Conservation (phyloP, 2,888 invertebrate genomes). For the Chymomyza caudatula region DNA sequence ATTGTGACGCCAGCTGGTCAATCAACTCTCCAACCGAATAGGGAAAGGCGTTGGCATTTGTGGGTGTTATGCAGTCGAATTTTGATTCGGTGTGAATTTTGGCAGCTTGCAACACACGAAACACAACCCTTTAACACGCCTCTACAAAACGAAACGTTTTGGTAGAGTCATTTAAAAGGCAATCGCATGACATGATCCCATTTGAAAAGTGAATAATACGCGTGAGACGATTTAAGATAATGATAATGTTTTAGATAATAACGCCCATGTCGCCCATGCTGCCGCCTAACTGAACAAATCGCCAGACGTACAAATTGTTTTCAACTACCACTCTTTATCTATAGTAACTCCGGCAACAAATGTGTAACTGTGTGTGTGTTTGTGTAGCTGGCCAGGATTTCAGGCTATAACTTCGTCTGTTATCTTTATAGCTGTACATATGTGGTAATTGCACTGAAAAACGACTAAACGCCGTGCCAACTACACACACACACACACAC, state of each 20-base stretch:
- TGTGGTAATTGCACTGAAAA: conserved; percentile 28
- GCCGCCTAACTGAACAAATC: not conserved
- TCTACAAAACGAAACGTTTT: not conserved
- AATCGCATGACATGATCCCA: conserved; percentile 49
- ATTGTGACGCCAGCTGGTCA: conserved; percentile 29
- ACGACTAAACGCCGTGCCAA: not conserved
- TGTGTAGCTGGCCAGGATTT: conserved; percentile 12
- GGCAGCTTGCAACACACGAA: conserved; percentile 25
- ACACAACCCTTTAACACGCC: not conserved
- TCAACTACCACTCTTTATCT: conserved; percentile 22
- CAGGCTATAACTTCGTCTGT: not conserved
- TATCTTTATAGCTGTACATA: not conserved
- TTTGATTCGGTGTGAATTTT: conserved; percentile 35
- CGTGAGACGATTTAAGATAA: conserved; percentile 28
- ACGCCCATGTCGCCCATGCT: not conserved
- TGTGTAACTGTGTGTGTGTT: not conserved
- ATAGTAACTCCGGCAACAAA: not conserved
- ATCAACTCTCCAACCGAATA: conserved; percentile 24
- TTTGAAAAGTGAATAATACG: conserved; percentile 37
- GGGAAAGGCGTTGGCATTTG: not conserved
- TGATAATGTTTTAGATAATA: conserved; percentile 31
- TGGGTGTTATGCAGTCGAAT: not conserved
- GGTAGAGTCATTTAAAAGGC: conserved; percentile 8
- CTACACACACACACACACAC: not conserved
- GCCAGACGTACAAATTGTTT: conserved; percentile 38